Conservation (phyloP, 2,113 vertebrate genomes). For the Elephantulus edwardii region DNA sequence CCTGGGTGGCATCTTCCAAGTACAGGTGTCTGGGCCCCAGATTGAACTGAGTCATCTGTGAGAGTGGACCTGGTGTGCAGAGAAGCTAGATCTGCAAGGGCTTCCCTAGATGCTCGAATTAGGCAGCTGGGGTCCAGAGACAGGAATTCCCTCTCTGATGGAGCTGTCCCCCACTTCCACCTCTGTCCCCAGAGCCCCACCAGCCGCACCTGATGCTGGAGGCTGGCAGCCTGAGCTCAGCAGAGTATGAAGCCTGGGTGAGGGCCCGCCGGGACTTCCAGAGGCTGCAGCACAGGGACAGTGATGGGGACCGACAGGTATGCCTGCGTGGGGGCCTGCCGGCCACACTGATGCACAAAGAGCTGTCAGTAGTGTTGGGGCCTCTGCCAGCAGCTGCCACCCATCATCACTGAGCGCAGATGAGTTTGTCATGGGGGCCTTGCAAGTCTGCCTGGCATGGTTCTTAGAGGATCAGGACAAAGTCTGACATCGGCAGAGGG, state of each 20-base stretch:
- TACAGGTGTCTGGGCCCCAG: not conserved
- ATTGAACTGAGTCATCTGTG: not conserved
- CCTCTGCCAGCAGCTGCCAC: not conserved
- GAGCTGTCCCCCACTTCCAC: not conserved
- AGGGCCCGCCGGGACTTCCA: conserved; percentile 90
- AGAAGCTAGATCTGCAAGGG: not conserved
- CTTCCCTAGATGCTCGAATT: not conserved
- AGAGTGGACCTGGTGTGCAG: not conserved
- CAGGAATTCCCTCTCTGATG: not conserved
- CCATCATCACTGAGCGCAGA: not conserved
- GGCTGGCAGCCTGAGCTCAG: conserved; percentile 89
- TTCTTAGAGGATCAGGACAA: not conserved
- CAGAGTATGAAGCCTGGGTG: conserved; percentile 90
- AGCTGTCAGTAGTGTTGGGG: not conserved
- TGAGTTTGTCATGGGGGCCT: not conserved
- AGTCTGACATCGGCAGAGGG: not conserved
- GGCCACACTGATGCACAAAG: not conserved
- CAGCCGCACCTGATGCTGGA: conserved; percentile 93
- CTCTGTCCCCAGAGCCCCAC: conserved; percentile 89
- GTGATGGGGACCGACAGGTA: conserved; percentile 91
- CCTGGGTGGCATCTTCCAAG: not conserved
- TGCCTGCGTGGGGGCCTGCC: not conserved
- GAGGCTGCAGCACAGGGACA: conserved; percentile 88
- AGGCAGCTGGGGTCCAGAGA: not conserved
- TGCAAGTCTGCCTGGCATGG: not conserved